phyloP scores from a whole-genome alignment of 2,888 invertebrate species.

The Mactromeris polynyma region DNA sequence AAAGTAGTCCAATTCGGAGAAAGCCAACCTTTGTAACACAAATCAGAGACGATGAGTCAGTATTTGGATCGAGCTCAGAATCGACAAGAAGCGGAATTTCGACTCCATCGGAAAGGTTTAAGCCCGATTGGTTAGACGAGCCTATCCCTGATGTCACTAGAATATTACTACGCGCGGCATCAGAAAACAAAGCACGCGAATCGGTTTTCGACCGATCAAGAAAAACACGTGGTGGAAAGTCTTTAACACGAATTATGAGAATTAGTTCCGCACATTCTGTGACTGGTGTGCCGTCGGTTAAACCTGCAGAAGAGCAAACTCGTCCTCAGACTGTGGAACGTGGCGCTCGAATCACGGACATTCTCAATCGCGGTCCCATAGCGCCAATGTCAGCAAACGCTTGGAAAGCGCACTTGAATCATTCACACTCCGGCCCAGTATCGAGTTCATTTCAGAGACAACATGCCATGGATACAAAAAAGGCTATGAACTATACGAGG shows the following conservation, averaged over 20 bases:
- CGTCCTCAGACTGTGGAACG: conserved; percentile 22
- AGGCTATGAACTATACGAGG: conserved; percentile 65
- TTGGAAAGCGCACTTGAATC: conserved; percentile 76
- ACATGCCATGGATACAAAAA: conserved; percentile 68
- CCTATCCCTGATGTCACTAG: conserved; percentile 77
- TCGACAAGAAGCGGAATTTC: conserved; percentile 65
- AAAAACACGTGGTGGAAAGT: conserved; percentile 42
- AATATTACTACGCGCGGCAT: conserved; percentile 73
- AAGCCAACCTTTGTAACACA: conserved; percentile 68
- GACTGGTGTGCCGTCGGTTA: neutral
- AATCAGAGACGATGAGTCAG: conserved; percentile 55
- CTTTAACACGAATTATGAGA: conserved; percentile 54
- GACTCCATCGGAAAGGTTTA: conserved; percentile 63
- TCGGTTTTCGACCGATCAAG: conserved; percentile 55
- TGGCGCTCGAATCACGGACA: conserved; percentile 72
- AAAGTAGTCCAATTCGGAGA: conserved; percentile 74
- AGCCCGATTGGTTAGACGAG: conserved; percentile 76
- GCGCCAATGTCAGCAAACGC: conserved; percentile 75
- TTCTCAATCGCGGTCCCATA: conserved; percentile 73
- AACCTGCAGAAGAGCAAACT: neutral
- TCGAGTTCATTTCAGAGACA: conserved; percentile 69
- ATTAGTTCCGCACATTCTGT: conserved; percentile 36
- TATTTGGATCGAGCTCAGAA: conserved; percentile 68
- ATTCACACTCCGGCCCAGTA: conserved; percentile 64
- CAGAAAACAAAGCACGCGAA: conserved; percentile 34